Percentiles rank a stretch among this genome's conserved stretches.
Conservation (phyloP, 2,797 vertebrate species). For the Crocidura indochinensis region DNA sequence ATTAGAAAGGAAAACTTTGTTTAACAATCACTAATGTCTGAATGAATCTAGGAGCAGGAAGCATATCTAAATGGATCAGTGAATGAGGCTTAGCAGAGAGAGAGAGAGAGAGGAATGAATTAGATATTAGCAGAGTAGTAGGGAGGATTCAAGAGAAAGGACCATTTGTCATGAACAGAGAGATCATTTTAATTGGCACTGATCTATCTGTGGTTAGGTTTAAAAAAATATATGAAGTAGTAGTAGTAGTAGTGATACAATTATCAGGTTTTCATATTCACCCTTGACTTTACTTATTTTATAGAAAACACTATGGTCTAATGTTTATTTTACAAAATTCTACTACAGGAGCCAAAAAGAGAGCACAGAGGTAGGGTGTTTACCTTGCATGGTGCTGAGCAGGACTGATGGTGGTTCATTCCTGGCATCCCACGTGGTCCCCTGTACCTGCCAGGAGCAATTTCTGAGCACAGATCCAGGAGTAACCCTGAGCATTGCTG, state of each 20-base stretch:
- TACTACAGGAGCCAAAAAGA: neutral
- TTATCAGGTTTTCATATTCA: neutral
- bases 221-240: no score
- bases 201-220: no score
- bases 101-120: constrained; percentile 17
- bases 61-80: neutral
- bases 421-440: no score
- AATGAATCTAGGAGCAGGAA: constrained; percentile 31
- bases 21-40: constrained; percentile 48
- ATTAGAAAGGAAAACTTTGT: constrained; percentile 4
- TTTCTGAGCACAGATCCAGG: no score
- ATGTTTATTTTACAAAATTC: constrained; percentile 52
- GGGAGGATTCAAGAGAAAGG: neutral
- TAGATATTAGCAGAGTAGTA: constrained; percentile 21
- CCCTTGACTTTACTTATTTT: constrained; percentile 9
- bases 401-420: no score
- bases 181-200: no score
- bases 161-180: no score
- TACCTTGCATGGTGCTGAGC: no score
- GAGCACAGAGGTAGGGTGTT: no score
- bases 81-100: constrained; percentile 50
- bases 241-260: no score
- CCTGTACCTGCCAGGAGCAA: no score
- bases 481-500: no score
- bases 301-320: constrained; percentile 16